Evolutionary conservation across 2,888 invertebrate genomes (phyloP).

Genomic region (Apotomis betuletana): DNA sequence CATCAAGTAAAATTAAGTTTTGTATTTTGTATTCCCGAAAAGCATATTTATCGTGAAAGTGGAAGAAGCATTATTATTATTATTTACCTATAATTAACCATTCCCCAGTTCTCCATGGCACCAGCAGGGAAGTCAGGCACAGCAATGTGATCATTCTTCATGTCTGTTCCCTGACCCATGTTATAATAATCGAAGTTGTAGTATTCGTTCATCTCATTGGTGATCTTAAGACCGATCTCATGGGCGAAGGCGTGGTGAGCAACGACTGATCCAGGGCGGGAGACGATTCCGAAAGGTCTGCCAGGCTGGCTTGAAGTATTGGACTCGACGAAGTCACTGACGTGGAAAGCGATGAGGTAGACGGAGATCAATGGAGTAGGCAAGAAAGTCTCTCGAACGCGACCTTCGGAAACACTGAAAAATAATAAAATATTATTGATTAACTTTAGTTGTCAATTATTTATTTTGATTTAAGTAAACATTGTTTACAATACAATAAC

Average conservation of each 20-base stretch:
- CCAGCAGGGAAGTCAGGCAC: constrained; percentile 90
- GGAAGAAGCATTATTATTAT: constrained; percentile 2
- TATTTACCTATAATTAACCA: constrained; percentile 88
- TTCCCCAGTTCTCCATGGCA: constrained; percentile 95
- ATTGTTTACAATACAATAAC: too few species aligned
- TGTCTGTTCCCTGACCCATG: constrained; percentile 78
- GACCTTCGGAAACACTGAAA: constrained; percentile 52
- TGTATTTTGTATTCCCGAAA: too few species aligned
- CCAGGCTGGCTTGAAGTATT: constrained; percentile 52
- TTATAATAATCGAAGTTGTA: constrained; percentile 80
- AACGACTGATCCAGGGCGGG: constrained; percentile 63
- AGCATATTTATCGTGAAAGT: too few species aligned
- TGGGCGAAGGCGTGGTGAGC: constrained; percentile 75
- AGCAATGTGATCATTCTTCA: constrained; percentile 88
- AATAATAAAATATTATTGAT: constrained; percentile 8
- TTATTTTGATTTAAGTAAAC: background rate
- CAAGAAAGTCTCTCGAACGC: constrained; percentile 74
- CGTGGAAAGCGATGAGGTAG: constrained; percentile 92
- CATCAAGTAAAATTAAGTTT: too few species aligned
- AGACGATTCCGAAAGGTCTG: constrained; percentile 71
- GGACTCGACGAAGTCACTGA: constrained; percentile 87
- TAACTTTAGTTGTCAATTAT: background rate
- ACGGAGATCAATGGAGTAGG: constrained; percentile 89
- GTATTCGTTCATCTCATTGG: constrained; percentile 82
- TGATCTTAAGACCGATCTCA: constrained; percentile 73